Percentiles rank a stretch among this genome's conserved stretches.
These are phyloP conservation scores for Lichenostomus cassidix DNA, from an alignment of 2,113 vertebrate species.

Conservation along the genomic window DNA sequence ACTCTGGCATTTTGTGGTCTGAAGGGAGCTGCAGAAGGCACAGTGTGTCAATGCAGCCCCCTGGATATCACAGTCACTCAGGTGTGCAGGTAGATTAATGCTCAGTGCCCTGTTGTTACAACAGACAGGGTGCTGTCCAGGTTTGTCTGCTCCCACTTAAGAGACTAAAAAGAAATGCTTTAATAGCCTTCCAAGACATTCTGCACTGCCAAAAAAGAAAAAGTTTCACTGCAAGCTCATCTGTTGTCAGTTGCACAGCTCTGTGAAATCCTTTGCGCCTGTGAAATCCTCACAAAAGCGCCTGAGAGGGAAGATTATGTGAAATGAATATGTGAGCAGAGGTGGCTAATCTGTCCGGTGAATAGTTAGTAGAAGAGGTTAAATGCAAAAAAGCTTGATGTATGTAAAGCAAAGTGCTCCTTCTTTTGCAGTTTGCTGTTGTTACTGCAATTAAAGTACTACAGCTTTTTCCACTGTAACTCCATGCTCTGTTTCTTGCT, in stretches of 20 bases:
- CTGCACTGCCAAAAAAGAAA: neutral
- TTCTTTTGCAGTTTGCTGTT: neutral
- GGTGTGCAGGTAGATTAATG: fast-evolving
- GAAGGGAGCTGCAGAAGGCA: neutral
- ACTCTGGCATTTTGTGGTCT: neutral
- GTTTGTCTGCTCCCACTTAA: neutral
- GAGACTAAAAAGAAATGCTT: neutral
- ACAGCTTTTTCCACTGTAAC: neutral
- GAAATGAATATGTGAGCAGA: neutral
- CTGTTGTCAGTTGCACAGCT: neutral
- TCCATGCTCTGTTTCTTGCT: neutral
- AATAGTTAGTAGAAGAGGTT: neutral
- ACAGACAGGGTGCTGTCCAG: neutral
- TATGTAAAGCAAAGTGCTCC: neutral
- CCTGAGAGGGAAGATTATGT: neutral
- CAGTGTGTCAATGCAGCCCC: fast-evolving
- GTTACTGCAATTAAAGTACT: neutral
- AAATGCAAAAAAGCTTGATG: neutral
- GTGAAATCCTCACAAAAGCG: too few species aligned
- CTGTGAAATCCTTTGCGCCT: neutral
- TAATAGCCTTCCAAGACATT: neutral
- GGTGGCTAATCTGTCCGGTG: neutral
- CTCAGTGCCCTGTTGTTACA: neutral
- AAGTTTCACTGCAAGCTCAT: neutral
- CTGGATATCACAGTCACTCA: neutral